Percentiles rank a stretch among this genome's conserved stretches.
Evolutionary conservation across 2,113 vertebrate species (phyloP).

Genomic region (Phasianus colchicus): DNA sequence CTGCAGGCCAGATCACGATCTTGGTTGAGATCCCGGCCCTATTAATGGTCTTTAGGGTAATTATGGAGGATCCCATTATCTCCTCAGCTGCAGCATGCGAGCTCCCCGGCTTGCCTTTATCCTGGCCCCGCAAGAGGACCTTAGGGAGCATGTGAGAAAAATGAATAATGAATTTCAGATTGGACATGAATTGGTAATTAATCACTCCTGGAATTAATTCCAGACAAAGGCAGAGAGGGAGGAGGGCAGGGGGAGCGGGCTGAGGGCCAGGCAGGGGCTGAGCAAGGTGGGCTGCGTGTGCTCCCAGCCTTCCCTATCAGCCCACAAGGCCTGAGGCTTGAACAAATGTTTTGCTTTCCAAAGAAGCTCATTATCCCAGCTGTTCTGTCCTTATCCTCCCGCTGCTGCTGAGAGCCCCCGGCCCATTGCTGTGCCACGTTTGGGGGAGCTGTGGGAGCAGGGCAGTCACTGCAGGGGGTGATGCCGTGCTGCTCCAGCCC

Average conservation of each 20-base stretch:
- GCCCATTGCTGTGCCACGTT: fast-evolving
- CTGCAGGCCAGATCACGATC: background rate
- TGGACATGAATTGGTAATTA: slow-evolving; percentile 75
- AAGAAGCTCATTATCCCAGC: slow-evolving; percentile 29
- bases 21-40: slow-evolving; percentile 30
- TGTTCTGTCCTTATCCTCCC: background rate
- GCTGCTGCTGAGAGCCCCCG: background rate
- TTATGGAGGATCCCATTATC: slow-evolving; percentile 74
- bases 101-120: slow-evolving; percentile 38
- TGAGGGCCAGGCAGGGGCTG: background rate
- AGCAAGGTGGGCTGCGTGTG: background rate
- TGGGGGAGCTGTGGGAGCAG: no score
- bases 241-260: background rate
- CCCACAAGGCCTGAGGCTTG: slow-evolving; percentile 30
- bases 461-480: background rate
- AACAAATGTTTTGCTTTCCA: slow-evolving; percentile 43
- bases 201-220: slow-evolving; percentile 75
- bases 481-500: background rate
- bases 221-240: slow-evolving; percentile 46
- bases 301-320: no score
- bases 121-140: slow-evolving; percentile 34
- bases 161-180: slow-evolving; percentile 77
- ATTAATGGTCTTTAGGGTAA: slow-evolving; percentile 72
- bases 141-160: slow-evolving; percentile 68
- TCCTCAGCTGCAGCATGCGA: slow-evolving; percentile 25